Conservation (phyloP, 2,888 invertebrate genomes). For the Apoderus coryli region DNA sequence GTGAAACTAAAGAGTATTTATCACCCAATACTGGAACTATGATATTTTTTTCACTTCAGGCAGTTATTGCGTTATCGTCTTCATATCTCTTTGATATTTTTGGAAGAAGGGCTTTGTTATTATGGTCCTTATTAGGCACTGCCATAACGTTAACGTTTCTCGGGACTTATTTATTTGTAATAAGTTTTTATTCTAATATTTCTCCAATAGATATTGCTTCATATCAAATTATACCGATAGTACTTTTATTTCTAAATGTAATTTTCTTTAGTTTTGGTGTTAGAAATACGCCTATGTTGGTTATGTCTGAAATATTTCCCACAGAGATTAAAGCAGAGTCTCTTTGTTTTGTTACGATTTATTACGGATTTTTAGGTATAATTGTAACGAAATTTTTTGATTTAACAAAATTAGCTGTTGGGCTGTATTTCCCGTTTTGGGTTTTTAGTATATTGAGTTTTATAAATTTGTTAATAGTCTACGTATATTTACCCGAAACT, state of each 20-base stretch:
- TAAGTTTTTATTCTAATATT: too few species aligned
- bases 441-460: constrained; percentile 31
- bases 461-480: constrained; percentile 31
- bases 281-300: constrained; percentile 37
- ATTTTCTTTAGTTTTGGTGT: constrained; percentile 37
- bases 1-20: constrained; percentile 29
- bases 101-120: constrained; percentile 39
- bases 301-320: constrained; percentile 41
- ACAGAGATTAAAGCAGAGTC: constrained; percentile 40
- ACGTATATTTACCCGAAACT: constrained; percentile 35
- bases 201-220: constrained; percentile 25
- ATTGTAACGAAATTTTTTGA: constrained; percentile 35
- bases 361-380: constrained; percentile 35
- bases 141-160: constrained; percentile 30
- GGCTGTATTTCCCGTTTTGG: constrained; percentile 34
- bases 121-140: constrained; percentile 35
- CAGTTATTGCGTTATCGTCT: constrained; percentile 40
- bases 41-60: constrained; percentile 36
- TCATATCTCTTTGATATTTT: constrained; percentile 42
- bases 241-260: constrained; percentile 34
- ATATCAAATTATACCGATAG: constrained; percentile 32
- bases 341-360: constrained; percentile 38
- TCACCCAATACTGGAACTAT: constrained; percentile 28
- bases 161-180: constrained; percentile 33
- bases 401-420: constrained; percentile 28